Conservation (phyloP, 2,113 vertebrate species). For the Heptranchias perlo region DNA sequence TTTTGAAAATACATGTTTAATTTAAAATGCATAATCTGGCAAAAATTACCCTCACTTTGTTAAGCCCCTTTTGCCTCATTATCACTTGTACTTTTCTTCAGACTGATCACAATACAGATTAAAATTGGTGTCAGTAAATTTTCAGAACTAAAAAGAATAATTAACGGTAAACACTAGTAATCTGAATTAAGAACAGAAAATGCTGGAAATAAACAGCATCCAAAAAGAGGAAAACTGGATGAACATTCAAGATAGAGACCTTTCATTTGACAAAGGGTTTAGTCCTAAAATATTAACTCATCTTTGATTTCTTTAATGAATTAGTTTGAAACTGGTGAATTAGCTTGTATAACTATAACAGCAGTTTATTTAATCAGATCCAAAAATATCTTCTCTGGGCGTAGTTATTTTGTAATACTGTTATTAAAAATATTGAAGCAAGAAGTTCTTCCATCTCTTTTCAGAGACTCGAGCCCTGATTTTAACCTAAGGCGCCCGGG, state of each 20-base stretch:
- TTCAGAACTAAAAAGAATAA: not conserved
- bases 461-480: not conserved
- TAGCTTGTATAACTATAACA: not conserved
- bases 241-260: not conserved
- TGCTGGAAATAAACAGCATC: not conserved
- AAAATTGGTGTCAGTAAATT: not conserved
- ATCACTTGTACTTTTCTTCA: not conserved
- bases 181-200: not conserved
- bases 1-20: not conserved
- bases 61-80: not conserved
- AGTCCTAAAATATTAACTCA: not conserved
- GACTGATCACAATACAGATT: not conserved
- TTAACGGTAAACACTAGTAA: not conserved
- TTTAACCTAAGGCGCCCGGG: not conserved
- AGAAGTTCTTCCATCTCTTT: not conserved
- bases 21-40: not conserved
- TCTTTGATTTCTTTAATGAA: not conserved
- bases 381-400: not conserved
- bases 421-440: not conserved
- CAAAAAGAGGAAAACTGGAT: not conserved
- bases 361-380: not conserved
- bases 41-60: not conserved
- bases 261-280: not conserved
- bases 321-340: not conserved
- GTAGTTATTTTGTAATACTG: not conserved